A percentile compares a stretch with the other conserved stretches of the same genome.
phyloP scores from a whole-genome alignment of 2,888 invertebrate species.

The Drosophila putrida region DNA sequence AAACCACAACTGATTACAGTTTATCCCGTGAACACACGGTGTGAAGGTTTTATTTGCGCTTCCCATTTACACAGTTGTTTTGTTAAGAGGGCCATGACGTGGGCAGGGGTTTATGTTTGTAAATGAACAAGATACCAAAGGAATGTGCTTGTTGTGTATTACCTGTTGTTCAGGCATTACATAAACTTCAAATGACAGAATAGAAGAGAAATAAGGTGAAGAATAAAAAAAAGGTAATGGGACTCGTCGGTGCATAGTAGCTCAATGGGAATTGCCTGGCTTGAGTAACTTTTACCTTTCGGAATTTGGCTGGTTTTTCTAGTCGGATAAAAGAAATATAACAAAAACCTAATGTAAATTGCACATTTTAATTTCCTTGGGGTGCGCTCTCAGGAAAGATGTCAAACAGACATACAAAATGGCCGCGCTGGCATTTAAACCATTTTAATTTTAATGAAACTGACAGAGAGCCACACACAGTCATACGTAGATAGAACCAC shows the following conservation, averaged over 20 bases:
- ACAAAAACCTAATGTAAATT: constrained; percentile 57
- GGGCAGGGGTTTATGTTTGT: constrained; percentile 15
- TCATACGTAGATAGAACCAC: constrained; percentile 6
- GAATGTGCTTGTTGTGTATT: constrained; percentile 7
- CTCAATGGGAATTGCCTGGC: constrained; percentile 37
- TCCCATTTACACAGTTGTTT: constrained; percentile 45
- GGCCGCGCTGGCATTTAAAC: constrained; percentile 56
- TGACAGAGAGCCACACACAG: constrained; percentile 48
- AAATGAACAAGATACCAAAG: constrained; percentile 8
- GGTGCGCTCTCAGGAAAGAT: constrained; percentile 55
- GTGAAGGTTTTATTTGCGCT: constrained; percentile 14
- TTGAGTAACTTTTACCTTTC: constrained; percentile 30
- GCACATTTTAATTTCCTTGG: constrained; percentile 76
- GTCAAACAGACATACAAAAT: constrained; percentile 58
- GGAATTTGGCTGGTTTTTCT: constrained; percentile 12
- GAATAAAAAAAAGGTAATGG: constrained; percentile 1
- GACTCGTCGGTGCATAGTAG: constrained; percentile 15
- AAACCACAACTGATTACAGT: constrained; percentile 12
- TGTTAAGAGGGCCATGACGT: constrained; percentile 4
- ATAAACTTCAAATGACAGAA: constrained; percentile 24
- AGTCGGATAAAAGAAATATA: constrained; percentile 25
- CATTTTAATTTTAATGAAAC: constrained; percentile 67
- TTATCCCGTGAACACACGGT: background rate
- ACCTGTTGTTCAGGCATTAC: constrained; percentile 14
- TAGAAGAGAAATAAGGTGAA: background rate